Evolutionary conservation across 2,113 vertebrate genomes (phyloP).

Genomic region (Corythoichthys haematopterus): DNA sequence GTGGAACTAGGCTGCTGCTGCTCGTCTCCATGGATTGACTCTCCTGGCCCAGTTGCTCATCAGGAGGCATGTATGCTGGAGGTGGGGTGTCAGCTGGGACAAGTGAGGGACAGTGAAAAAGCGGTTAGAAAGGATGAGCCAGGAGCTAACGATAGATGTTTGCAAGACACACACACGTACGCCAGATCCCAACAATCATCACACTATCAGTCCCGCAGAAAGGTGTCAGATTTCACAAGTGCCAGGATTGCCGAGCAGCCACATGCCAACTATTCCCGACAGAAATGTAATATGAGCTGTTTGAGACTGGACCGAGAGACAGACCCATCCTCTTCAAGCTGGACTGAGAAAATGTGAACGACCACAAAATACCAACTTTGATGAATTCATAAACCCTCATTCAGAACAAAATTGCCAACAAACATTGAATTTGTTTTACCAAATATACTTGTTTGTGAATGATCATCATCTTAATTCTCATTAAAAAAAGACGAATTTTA

Average conservation of each 20-base stretch:
- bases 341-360: not conserved
- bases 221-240: conserved; percentile 64
- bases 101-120: conserved; percentile 28
- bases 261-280: conserved; percentile 47
- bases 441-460: too few relatives aligned
- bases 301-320: conserved; percentile 11
- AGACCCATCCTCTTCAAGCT: conserved; percentile 9
- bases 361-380: not conserved
- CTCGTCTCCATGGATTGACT: conserved; percentile 94
- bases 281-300: conserved; percentile 49
- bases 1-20: conserved; percentile 86
- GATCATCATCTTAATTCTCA: too few relatives aligned
- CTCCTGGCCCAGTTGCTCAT: conserved; percentile 91
- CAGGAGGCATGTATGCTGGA: conserved; percentile 96
- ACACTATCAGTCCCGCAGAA: conserved; percentile 45
- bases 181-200: conserved; percentile 43
- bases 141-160: conserved; percentile 60
- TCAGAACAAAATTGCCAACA: not conserved
- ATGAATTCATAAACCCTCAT: conserved; percentile 1
- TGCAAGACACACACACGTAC: conserved; percentile 5
- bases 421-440: not conserved
- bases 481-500: too few relatives aligned
- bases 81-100: conserved; percentile 92
- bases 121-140: conserved; percentile 46
- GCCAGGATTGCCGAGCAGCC: conserved; percentile 44